phyloP scores from a whole-genome alignment of 1,140 invertebrate species.

The Eciton burchellii region DNA sequence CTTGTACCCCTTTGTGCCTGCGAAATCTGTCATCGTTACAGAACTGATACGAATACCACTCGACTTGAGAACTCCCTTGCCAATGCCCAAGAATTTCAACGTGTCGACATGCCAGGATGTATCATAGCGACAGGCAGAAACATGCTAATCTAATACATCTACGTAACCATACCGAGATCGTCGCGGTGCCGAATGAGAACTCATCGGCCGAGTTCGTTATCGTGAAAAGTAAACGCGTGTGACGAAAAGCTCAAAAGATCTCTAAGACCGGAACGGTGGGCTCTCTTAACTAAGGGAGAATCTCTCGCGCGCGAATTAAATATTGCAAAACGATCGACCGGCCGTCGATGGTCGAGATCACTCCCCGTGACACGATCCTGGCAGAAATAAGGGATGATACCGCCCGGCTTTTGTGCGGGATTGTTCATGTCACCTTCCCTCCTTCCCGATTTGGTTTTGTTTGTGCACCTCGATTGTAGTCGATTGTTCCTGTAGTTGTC shows the following conservation, averaged over 20 bases:
- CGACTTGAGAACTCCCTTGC: conserved; percentile 23
- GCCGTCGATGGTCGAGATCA: conserved; percentile 57
- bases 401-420: conserved; percentile 51
- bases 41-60: conserved; percentile 21
- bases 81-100: conserved; percentile 48
- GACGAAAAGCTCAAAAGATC: conserved; percentile 38
- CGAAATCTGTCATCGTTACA: conserved; percentile 12
- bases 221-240: conserved; percentile 40
- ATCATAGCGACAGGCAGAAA: conserved; percentile 47
- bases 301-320: conserved; percentile 26
- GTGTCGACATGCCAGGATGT: conserved; percentile 39
- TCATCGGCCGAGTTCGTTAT: conserved; percentile 38
- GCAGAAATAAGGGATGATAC: conserved; percentile 56
- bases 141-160: conserved; percentile 51
- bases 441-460: conserved; percentile 40
- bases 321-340: conserved; percentile 55
- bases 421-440: conserved; percentile 52
- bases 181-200: conserved; percentile 33
- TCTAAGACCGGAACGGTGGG: conserved; percentile 30
- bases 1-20: conserved; percentile 49
- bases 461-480: conserved; percentile 51
- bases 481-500: conserved; percentile 14
- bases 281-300: conserved; percentile 41
- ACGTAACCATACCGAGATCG: conserved; percentile 45
- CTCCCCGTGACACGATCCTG: conserved; percentile 54